phyloP scores from a whole-genome alignment of 1,140 invertebrate species.

The Ptiloglossa arizonensis region DNA sequence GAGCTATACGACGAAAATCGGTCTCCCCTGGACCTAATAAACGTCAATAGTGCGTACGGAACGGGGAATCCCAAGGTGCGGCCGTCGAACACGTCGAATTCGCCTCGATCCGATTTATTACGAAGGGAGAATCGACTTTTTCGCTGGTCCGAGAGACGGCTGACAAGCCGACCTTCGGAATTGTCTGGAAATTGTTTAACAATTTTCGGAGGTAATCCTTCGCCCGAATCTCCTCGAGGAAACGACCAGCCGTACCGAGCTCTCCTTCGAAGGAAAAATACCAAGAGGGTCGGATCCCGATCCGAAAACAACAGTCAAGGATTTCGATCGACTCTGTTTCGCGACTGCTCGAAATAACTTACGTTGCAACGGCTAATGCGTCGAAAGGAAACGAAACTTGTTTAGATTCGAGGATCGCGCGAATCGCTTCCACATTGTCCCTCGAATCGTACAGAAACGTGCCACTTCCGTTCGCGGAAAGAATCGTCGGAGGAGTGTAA shows the following conservation, averaged over 20 bases:
- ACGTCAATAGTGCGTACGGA: conserved; percentile 33
- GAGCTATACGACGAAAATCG: conserved; percentile 14
- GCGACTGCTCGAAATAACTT: not conserved
- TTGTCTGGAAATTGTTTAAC: not conserved
- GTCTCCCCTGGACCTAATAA: conserved; percentile 34
- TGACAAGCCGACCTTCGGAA: not conserved
- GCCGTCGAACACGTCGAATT: conserved; percentile 4
- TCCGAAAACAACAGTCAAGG: not conserved
- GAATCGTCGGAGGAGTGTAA: too few species aligned
- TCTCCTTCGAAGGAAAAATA: too few species aligned
- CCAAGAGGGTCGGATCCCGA: not conserved
- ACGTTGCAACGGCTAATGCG: not conserved
- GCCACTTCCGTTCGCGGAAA: too few species aligned
- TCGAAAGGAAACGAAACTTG: not conserved
- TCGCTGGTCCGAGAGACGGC: not conserved
- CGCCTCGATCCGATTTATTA: conserved; percentile 18
- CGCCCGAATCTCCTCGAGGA: not conserved
- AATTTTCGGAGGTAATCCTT: not conserved
- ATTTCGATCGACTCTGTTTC: not conserved
- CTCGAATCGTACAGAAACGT: not conserved
- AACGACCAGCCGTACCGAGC: not conserved
- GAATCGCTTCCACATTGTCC: not conserved
- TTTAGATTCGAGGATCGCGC: not conserved
- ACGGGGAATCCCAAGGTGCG: not conserved
- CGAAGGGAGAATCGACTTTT: not conserved